Percentiles rank a stretch among this genome's conserved stretches.
These are phyloP conservation scores for Polyommatus icarus DNA, from an alignment of 2,888 invertebrate genomes.

Conservation along the genomic window DNA sequence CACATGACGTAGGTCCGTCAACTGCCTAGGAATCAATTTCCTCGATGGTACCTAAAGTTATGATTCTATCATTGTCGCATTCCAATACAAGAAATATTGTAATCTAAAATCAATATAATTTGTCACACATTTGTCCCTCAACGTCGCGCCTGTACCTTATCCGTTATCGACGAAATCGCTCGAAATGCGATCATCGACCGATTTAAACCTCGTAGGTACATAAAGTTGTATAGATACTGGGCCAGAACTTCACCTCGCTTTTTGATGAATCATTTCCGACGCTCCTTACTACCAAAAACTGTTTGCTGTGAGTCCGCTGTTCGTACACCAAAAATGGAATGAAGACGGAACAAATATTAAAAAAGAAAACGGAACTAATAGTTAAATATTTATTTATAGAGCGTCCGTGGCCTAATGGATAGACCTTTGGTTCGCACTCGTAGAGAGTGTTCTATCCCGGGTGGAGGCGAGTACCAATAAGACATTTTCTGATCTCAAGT, in stretches of 20 bases:
- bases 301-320: neutral
- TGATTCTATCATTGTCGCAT: neutral
- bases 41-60: too few relatives aligned
- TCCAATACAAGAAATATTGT: neutral
- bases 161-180: constrained; percentile 11
- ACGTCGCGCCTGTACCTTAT: neutral
- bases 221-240: neutral
- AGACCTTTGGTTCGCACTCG: too few relatives aligned
- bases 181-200: constrained; percentile 15
- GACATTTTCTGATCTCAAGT: too few relatives aligned
- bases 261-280: constrained; percentile 18
- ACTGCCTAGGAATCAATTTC: too few relatives aligned
- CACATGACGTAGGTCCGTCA: too few relatives aligned
- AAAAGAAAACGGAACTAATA: neutral
- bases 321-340: neutral
- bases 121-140: neutral
- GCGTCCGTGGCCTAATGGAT: too few relatives aligned
- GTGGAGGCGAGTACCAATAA: too few relatives aligned
- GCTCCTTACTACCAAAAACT: neutral
- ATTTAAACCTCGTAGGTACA: neutral
- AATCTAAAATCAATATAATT: neutral
- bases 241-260: neutral
- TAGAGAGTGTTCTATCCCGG: too few relatives aligned
- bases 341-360: neutral
- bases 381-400: neutral